These are phyloP conservation scores for Chaitophorus viminalis DNA, from an alignment of 2,888 invertebrate genomes.

Conservation along the genomic window DNA sequence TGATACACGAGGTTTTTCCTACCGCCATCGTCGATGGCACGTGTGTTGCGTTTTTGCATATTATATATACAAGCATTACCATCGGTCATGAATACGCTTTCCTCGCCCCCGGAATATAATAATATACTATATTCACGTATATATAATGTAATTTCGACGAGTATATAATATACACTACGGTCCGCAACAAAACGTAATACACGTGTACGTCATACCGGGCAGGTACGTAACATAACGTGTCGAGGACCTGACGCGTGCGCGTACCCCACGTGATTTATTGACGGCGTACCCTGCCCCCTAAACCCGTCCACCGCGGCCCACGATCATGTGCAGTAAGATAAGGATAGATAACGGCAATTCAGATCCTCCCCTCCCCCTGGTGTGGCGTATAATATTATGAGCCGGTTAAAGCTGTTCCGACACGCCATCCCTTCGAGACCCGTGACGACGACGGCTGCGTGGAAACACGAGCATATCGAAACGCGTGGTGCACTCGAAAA, in stretches of 20 bases:
- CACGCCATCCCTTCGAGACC: neutral
- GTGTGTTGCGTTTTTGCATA: too few relatives aligned
- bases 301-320: neutral
- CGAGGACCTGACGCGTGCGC: neutral
- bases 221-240: neutral
- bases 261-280: neutral
- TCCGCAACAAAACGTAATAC: too few relatives aligned
- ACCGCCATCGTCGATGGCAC: too few relatives aligned
- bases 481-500: neutral
- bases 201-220: too few relatives aligned
- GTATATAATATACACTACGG: neutral
- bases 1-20: too few relatives aligned
- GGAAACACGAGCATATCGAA: neutral
- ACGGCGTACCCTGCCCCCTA: neutral
- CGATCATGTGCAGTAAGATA: too few relatives aligned
- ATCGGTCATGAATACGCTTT: conserved; percentile 15
- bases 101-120: neutral
- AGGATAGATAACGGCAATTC: neutral
- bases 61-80: neutral
- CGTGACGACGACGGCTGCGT: neutral
- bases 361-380: neutral
- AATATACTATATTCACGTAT: neutral
- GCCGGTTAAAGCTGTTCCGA: neutral
- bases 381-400: neutral
- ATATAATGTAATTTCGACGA: neutral